These are phyloP conservation scores for Steromphala cineraria DNA, from an alignment of 2,888 invertebrate species.

Conservation along the genomic window DNA sequence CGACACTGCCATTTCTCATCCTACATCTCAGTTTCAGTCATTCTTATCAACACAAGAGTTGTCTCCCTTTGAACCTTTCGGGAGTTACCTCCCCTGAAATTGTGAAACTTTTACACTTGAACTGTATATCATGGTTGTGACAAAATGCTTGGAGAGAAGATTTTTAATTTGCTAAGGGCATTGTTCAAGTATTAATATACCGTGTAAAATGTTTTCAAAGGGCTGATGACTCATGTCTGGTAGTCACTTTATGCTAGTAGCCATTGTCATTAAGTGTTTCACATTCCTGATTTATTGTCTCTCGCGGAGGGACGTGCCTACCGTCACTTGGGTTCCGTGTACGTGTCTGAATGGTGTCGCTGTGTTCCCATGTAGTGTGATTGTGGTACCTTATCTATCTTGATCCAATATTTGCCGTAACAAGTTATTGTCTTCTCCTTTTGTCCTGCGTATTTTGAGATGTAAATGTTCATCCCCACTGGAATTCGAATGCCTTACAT, in stretches of 20 bases:
- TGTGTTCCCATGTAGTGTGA: neutral
- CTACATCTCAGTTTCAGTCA: constrained; percentile 10
- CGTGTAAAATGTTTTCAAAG: neutral
- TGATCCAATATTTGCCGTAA: neutral
- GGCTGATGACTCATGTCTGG: neutral
- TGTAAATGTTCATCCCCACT: constrained; percentile 16
- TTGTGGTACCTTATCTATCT: neutral
- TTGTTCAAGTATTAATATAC: too few relatives aligned
- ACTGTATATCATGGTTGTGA: too few relatives aligned
- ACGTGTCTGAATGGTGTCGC: neutral
- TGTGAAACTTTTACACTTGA: neutral
- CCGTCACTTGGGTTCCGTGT: neutral
- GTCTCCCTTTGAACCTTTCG: neutral
- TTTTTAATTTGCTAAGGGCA: too few relatives aligned
- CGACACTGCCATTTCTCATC: neutral
- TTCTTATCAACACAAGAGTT: neutral
- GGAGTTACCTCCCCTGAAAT: neutral
- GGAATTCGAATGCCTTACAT: constrained; percentile 15
- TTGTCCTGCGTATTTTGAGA: constrained; percentile 4
- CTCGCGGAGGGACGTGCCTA: neutral
- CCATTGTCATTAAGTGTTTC: neutral
- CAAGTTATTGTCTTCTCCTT: constrained; percentile 1
- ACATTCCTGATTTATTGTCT: constrained; percentile 4
- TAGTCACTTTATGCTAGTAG: neutral
- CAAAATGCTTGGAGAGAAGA: too few relatives aligned